Percentiles rank a stretch among this genome's conserved stretches.
Conservation (phyloP, 30 jellyfish, hydroid and myxozoan genomes). For the Aurelia sp. region DNA sequence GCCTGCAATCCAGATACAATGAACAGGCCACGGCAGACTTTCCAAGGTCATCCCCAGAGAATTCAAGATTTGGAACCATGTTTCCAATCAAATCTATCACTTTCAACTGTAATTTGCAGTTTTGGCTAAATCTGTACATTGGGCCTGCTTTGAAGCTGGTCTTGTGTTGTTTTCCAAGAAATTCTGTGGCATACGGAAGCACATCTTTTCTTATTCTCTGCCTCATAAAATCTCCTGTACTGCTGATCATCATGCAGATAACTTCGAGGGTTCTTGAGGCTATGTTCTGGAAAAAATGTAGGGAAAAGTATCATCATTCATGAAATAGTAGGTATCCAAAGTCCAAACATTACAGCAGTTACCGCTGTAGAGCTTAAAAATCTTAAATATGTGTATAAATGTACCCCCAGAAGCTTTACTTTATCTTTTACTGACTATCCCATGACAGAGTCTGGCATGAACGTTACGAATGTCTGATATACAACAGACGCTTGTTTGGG, state of each 20-base stretch:
- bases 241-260: slow-evolving; percentile 57
- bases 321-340: no score
- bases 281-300: slow-evolving; percentile 59
- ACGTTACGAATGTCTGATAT: no score
- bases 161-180: slow-evolving; percentile 47
- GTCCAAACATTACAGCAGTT: no score
- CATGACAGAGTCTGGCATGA: no score
- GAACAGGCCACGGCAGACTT: slow-evolving; percentile 36
- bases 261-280: slow-evolving; percentile 76
- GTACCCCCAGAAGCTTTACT: no score
- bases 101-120: slow-evolving; percentile 60
- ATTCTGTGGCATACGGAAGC: slow-evolving; percentile 70
- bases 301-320: neutral
- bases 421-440: no score
- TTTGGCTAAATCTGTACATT: slow-evolving; percentile 56
- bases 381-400: no score
- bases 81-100: slow-evolving; percentile 57
- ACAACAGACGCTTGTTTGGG: no score
- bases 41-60: slow-evolving; percentile 56
- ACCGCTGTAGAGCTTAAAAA: no score
- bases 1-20: slow-evolving; percentile 73
- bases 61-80: slow-evolving; percentile 69
- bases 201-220: slow-evolving; percentile 87
- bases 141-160: slow-evolving; percentile 47
- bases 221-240: slow-evolving; percentile 93